phyloP scores from a whole-genome alignment of 1,140 invertebrate species.

The Bombus waltoni region DNA sequence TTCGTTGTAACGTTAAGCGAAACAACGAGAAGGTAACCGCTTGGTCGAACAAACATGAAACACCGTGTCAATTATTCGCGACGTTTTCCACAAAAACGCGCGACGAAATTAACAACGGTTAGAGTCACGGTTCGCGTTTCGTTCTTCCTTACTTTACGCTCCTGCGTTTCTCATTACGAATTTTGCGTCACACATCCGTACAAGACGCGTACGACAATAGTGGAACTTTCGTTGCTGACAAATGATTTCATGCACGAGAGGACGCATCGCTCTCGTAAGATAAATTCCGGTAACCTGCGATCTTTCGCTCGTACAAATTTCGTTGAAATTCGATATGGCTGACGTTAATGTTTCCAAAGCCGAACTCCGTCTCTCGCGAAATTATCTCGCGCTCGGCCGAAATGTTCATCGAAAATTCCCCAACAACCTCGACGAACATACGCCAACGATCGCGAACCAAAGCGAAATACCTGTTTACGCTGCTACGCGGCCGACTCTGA shows the following conservation, averaged over 20 bases:
- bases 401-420: neutral
- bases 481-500: neutral
- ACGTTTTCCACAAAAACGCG: neutral
- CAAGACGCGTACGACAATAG: too few relatives aligned
- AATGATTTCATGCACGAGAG: fast-evolving
- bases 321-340: too few relatives aligned
- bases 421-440: neutral
- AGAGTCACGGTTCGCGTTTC: neutral
- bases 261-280: too few relatives aligned
- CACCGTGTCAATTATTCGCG: neutral
- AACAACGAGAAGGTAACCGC: neutral
- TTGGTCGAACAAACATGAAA: neutral
- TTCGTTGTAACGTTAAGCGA: neutral
- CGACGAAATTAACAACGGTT: neutral
- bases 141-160: too few relatives aligned
- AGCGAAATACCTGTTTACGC: neutral
- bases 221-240: too few relatives aligned
- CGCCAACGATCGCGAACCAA: neutral
- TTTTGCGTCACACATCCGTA: neutral
- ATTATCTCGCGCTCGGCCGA: too few relatives aligned
- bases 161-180: neutral
- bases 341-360: too few relatives aligned
- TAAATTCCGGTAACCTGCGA: too few relatives aligned
- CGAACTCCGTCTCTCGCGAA: too few relatives aligned
- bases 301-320: too few relatives aligned